These are phyloP conservation scores for Scleropages formosus DNA, from an alignment of 2,797 vertebrate species.

Conservation along the genomic window DNA sequence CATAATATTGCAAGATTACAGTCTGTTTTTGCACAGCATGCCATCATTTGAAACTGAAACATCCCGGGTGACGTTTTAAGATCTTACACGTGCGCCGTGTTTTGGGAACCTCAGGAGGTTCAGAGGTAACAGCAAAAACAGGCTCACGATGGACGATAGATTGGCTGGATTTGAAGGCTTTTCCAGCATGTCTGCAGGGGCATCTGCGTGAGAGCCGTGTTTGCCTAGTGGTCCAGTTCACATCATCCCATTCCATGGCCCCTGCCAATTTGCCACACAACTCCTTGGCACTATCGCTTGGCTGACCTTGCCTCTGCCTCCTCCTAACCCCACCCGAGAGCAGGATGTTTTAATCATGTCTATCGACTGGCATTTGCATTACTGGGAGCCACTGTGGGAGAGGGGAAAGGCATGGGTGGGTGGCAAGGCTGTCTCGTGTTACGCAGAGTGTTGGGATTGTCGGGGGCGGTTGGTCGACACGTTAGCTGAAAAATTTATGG, in stretches of 20 bases:
- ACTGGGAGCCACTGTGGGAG: slow-evolving; percentile 15
- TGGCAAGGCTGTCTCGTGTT: background rate
- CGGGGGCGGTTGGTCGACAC: background rate
- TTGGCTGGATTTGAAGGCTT: background rate
- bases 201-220: background rate
- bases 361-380: slow-evolving; percentile 41
- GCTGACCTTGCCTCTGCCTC: background rate
- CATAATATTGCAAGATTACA: background rate
- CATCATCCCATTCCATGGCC: background rate
- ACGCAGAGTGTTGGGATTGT: too few relatives aligned
- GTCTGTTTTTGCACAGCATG: background rate
- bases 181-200: background rate
- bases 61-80: too few relatives aligned
- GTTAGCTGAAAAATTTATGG: slow-evolving; percentile 13
- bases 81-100: too few relatives aligned
- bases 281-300: slow-evolving; percentile 14
- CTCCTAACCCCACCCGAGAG: slow-evolving; percentile 22
- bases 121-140: background rate
- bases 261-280: background rate
- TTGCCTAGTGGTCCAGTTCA: background rate
- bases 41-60: background rate
- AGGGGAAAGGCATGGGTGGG: background rate
- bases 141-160: background rate
- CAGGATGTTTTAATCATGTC: slow-evolving; percentile 48
- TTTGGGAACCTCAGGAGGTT: background rate